Evolutionary conservation across 2,888 invertebrate species (phyloP).

Genomic region (Andrena bucephala): DNA sequence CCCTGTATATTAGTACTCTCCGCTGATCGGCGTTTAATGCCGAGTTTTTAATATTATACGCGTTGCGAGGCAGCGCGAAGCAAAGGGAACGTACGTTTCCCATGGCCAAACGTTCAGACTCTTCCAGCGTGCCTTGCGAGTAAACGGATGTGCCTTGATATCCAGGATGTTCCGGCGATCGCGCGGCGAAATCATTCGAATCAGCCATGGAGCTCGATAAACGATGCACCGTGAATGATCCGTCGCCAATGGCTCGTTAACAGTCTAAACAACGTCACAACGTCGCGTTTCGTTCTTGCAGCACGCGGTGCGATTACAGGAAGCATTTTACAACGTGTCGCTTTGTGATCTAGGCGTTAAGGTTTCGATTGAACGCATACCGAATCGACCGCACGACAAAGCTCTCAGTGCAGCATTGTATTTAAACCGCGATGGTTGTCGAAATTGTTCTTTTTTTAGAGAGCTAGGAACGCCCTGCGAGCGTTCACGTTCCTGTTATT

Average conservation of each 20-base stretch:
- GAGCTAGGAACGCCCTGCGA: slow-evolving; percentile 5
- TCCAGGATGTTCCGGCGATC: slow-evolving; percentile 21
- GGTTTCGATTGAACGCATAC: not conserved
- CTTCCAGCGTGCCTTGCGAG: slow-evolving; percentile 49
- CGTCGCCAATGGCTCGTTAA: slow-evolving; percentile 8
- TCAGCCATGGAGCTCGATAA: slow-evolving; percentile 34
- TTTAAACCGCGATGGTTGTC: slow-evolving; percentile 37
- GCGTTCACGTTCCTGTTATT: slow-evolving; percentile 22
- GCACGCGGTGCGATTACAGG: not conserved
- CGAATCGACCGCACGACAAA: slow-evolving; percentile 10
- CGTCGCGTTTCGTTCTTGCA: slow-evolving; percentile 19
- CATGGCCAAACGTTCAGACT: slow-evolving; percentile 23
- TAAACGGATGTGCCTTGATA: slow-evolving; percentile 63
- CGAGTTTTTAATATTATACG: slow-evolving; percentile 49
- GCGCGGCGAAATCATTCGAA: slow-evolving; percentile 20
- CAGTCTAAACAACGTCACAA: slow-evolving; percentile 7
- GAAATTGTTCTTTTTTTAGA: slow-evolving; percentile 46
- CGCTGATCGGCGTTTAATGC: slow-evolving; percentile 42
- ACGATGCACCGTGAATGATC: slow-evolving; percentile 22
- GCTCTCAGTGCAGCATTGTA: not conserved
- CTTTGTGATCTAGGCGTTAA: no score
- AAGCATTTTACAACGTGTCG: no score
- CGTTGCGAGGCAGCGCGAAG: slow-evolving; percentile 50
- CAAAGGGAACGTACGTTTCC: slow-evolving; percentile 46
- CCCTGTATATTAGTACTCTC: slow-evolving; percentile 19